Evolutionary conservation across 2,888 invertebrate species (phyloP), one percentile per base, ranked within the genome.

Genomic region (Hydroisotoma schaefferi): DNA sequence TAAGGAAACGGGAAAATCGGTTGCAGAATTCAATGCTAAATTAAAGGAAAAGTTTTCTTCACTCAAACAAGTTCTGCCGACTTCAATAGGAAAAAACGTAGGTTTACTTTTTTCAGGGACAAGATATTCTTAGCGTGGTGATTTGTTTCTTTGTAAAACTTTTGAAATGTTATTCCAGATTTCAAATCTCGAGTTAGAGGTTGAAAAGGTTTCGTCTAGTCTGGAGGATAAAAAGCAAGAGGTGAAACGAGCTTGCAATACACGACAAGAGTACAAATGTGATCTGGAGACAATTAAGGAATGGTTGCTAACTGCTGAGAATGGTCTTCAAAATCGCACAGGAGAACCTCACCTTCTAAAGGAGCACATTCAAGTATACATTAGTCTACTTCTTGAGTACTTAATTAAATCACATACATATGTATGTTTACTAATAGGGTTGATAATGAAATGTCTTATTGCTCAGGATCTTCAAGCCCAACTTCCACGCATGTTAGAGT

Each of bases 191-290:
- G 93, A 93, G 78, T 79, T 93, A 70, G 81, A 88, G 57, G 84
- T 87, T 51, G 93, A 94, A 78, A 84, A 86, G 65, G 81, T 90
- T 57, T 82, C 84, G 55, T 86, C 85, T 73, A 84, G 84, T 52
- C 88, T 93, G 88, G 92, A 91, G 75, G 89, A 90, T 75, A 90
- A 90, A 77, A 86, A 87, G 75, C 83, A 88, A 76, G 90, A 91
- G 77, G 87, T 88, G 79, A 90, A 90, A 77, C 85, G 90, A 67
- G 93, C 92, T 25, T 84, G 86, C 74, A 88, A 89, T 18, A 83
- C 88, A 59, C 84, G 91, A 59, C 83, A 85, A 53, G 92, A 93
- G 71, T 93, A 91, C 77, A 78, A 85, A 48, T 79, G 81, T 26
- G 90, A 89, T 74, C 87, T 89, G 26, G 90, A 90, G 69, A 85